Base-by-base conservation (phyloP, 2,113 vertebrate species). In the Hucho hucho region DNA sequence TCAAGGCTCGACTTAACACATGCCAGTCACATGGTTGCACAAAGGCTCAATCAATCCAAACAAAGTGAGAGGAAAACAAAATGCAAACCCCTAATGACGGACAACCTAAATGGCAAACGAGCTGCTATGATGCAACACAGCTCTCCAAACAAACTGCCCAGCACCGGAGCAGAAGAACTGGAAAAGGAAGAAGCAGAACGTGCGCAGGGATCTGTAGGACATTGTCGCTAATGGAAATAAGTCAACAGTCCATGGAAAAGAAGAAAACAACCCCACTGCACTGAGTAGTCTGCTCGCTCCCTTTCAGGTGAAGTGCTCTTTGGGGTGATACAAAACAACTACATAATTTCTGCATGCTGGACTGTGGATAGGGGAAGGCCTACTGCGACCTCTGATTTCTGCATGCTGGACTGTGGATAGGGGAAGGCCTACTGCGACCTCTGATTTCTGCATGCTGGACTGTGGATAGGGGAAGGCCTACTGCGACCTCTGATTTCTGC, bases 141-240 rank as follows among this genome's bases (percentile, higher is more conserved):
- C 58, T 61, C 58, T 22, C 13, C n/a, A 61, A n/a, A 22, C 58
- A 61, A 22, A 61, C 58, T 61, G 5, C 58, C 18, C n/a, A 3
- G 58, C n/a, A 7, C 58, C 20, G 2, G 49, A 25, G 26, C 43
- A 16, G 25, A 73, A 29, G 59, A 73, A 37, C 63, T 14, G 24
- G 6, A 29, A 24, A 26, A 20, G 32, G 25, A 63, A 61, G 25
- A 65, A 65, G 11, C 64, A 65, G 64, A 65, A 16, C 24, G 4
- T 18, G 24, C 12, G 25, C 64, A 53, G 18, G 22, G 66, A 80
- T 71, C 86, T n/a, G 49, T 70, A n/a, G 78, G 81, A 82, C 61
- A 63, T 14, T 9, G 11, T 18, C 46, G 32, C 74, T 84, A 83
- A 86, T 85, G 75, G 70, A 74, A 77, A 86, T 70, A 80, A 76